Base-by-base conservation (phyloP, 2,797 vertebrate genomes). In the Pygocentrus nattereri region DNA sequence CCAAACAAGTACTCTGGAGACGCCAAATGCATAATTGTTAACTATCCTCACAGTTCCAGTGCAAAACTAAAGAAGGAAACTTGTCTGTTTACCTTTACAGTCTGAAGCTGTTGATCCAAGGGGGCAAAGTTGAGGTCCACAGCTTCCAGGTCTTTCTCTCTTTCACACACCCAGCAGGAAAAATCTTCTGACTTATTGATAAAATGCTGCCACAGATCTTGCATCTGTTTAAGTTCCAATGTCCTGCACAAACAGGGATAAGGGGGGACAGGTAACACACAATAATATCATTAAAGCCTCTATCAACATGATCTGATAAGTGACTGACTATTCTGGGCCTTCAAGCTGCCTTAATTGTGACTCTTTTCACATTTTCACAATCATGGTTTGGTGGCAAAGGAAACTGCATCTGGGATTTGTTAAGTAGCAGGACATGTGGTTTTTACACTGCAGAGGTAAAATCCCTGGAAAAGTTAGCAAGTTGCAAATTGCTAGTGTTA, bases 141-240 rank as follows among this genome's bases (percentile, higher is more conserved):
- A 96, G 86, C 56, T 85, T 94, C 94, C 89, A 99, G 88, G 84
- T 96, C 94, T 85, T 96, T 97, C 90, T 98, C 97, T 88, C 95
- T 97, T 85, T 96, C 95, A 87, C 94, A 94, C 91, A 99, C 96
- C 98, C 98, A 99, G 78, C 87, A 47, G 80, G 96, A 97, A 89
- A 99, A 94, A 65, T 90, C 90, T 90, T 98, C 96, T 93, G 96
- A 97, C 86, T 92, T 94, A 87, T 78, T 88, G 90, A 94, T 94
- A 93, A 99, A 99, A 84, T 88, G 91, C 89, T 97, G 93, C 98
- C 98, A 99, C 84, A 96, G 95, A 83, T 75, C 90, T 93, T 96
- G 97, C 93, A 97, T 95, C 87, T 94, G 93, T 92, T 97, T 95
- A 89, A 98, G 95, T 89, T 94, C 95, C 90, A 95, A 95, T 88